Percentiles rank a stretch among this genome's conserved stretches.
Conservation (phyloP, 2,888 invertebrate genomes). For the Microctonus aethiopoides region DNA sequence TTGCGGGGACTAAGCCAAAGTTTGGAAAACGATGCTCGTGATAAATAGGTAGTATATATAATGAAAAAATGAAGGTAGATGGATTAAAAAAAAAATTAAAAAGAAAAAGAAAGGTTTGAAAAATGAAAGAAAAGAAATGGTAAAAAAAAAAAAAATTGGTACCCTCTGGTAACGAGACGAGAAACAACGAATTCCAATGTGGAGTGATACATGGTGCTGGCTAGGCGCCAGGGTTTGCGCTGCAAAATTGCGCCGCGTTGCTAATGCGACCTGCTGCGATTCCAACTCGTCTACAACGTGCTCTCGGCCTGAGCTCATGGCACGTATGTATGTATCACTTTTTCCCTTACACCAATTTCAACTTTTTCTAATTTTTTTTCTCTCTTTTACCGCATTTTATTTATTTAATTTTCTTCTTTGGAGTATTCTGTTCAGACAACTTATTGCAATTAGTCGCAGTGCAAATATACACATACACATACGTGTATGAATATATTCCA, state of each 20-base stretch:
- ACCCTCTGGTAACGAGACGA: conserved; percentile 58
- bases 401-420: conserved; percentile 8
- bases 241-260: conserved; percentile 58
- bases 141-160: conserved; percentile 52
- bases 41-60: not conserved
- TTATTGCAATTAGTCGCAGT: conserved; percentile 34
- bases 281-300: conserved; percentile 48
- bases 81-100: not conserved
- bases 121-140: conserved; percentile 2
- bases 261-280: conserved; percentile 56
- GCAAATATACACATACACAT: not conserved
- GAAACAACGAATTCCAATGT: conserved; percentile 62
- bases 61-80: not conserved
- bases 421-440: conserved; percentile 24
- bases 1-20: too few species aligned
- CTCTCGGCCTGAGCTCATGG: conserved; percentile 44
- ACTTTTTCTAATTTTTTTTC: conserved; percentile 23
- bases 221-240: conserved; percentile 57
- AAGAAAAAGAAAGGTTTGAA: conserved; percentile 6
- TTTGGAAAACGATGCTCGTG: not conserved
- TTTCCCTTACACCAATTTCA: conserved; percentile 23
- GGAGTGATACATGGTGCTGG: conserved; percentile 60
- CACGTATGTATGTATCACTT: conserved; percentile 46
- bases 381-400: conserved; percentile 31
- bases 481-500: not conserved